These are phyloP conservation scores for Kryptolebias ocellatus DNA, from an alignment of 2,797 vertebrate species.

Conservation along the genomic window DNA sequence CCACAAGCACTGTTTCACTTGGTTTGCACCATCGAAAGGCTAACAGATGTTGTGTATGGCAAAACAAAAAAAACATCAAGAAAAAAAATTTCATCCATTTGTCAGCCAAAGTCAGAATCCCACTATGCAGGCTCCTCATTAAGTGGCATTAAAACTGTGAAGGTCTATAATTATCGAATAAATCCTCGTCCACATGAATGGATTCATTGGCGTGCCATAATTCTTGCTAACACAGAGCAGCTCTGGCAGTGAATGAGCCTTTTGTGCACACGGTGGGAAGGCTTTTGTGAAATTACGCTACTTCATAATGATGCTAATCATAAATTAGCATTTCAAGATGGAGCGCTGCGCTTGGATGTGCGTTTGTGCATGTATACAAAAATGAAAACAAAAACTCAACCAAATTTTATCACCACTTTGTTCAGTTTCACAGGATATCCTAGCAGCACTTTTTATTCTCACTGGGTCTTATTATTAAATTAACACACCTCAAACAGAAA, in stretches of 20 bases:
- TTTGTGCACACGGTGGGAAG: conserved; percentile 79
- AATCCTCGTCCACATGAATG: conserved; percentile 78
- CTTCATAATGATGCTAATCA: conserved; percentile 83
- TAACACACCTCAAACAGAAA: not conserved
- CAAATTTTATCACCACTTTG: conserved; percentile 24
- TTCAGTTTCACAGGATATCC: conserved; percentile 24
- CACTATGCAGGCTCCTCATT: conserved; percentile 76
- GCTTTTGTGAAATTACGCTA: conserved; percentile 81
- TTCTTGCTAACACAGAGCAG: conserved; percentile 71
- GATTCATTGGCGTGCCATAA: conserved; percentile 77
- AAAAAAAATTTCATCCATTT: conserved; percentile 64
- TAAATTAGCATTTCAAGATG: conserved; percentile 83
- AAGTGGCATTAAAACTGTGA: conserved; percentile 81
- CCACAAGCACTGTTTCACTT: conserved; percentile 30
- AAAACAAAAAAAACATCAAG: conserved; percentile 69
- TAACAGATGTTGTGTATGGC: conserved; percentile 66
- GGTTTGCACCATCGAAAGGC: conserved; percentile 49
- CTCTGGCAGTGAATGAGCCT: conserved; percentile 77
- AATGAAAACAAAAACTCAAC: conserved; percentile 31
- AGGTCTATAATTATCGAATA: conserved; percentile 85
- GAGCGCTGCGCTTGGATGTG: conserved; percentile 55
- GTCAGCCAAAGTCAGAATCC: conserved; percentile 67
- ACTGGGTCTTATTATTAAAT: not conserved
- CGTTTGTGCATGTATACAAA: conserved; percentile 35
- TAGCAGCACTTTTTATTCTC: not conserved